Percentiles rank a stretch among this genome's conserved stretches.
Evolutionary conservation across 2,113 vertebrate species (phyloP).

Genomic region (Phaethornis superciliosus): DNA sequence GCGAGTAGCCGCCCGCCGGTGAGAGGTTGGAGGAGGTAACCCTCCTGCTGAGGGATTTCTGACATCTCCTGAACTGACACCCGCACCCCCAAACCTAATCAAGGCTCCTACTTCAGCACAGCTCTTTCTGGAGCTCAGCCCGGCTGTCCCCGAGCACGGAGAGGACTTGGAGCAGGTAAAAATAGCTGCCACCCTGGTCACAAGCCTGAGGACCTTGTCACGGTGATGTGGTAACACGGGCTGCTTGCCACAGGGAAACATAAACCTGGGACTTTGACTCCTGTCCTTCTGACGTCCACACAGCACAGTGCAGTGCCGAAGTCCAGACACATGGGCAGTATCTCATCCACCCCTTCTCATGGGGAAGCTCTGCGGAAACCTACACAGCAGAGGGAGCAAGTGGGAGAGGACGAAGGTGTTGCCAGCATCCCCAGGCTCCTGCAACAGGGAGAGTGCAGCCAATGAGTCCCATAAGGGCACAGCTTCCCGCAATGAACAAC

Average conservation of each 20-base stretch:
- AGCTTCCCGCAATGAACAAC: neutral
- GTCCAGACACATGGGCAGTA: fast-evolving
- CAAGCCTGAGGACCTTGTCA: neutral
- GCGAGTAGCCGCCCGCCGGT: neutral
- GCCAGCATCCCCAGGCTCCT: neutral
- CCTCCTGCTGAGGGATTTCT: neutral
- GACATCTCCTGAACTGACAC: neutral
- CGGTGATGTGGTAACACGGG: neutral
- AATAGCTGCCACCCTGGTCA: neutral
- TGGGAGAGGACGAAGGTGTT: neutral
- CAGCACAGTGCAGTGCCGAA: fast-evolving
- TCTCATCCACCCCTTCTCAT: neutral
- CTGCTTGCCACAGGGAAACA: neutral
- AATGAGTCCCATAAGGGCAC: neutral
- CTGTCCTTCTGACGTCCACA: neutral
- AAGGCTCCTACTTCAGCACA: too few species aligned
- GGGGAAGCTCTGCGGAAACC: neutral
- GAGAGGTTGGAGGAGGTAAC: neutral
- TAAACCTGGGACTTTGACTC: neutral
- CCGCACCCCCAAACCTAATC: fast-evolving
- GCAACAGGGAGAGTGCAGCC: neutral
- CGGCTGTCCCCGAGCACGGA: neutral
- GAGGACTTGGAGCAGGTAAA: neutral
- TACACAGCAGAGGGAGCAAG: neutral
- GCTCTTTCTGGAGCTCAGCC: neutral